A percentile compares a stretch with the other conserved stretches of the same genome.
These are phyloP conservation scores for Solenodon paradoxus DNA, from an alignment of 2,113 vertebrate species.

Conservation along the genomic window DNA sequence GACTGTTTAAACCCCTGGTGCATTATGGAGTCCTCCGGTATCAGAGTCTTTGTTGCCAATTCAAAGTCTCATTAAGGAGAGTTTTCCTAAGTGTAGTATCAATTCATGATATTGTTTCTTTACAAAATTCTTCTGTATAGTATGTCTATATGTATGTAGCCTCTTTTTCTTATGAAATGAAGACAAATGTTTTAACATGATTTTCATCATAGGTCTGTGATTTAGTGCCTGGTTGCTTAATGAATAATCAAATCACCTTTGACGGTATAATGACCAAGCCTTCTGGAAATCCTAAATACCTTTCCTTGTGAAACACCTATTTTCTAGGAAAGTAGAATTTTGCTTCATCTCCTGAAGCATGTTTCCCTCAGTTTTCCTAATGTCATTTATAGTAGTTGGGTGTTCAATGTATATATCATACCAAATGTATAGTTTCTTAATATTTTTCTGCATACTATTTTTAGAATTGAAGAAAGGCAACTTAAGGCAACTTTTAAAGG, in stretches of 20 bases:
- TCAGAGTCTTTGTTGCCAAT: conserved; percentile 36
- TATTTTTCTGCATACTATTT: not conserved
- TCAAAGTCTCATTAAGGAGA: conserved; percentile 21
- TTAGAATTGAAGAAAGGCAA: not conserved
- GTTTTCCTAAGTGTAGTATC: not conserved
- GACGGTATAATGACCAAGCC: not conserved
- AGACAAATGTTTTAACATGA: not conserved
- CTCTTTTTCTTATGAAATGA: not conserved
- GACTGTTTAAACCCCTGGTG: conserved; percentile 49
- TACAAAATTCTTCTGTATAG: not conserved
- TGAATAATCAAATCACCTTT: conserved; percentile 13
- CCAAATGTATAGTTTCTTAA: not conserved
- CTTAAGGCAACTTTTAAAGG: conserved; percentile 15
- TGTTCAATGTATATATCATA: not conserved
- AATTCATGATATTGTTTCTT: not conserved
- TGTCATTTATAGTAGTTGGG: not conserved
- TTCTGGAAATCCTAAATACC: not conserved
- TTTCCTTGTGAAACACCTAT: not conserved
- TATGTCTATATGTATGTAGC: not conserved
- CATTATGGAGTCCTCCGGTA: conserved; percentile 41
- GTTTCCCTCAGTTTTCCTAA: not conserved
- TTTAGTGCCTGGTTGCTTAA: not conserved
- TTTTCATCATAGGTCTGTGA: not conserved
- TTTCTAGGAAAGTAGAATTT: not conserved
- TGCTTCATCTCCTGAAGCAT: not conserved